Evolutionary conservation across 2,113 vertebrate species (phyloP).

Genomic region (Calypte anna): DNA sequence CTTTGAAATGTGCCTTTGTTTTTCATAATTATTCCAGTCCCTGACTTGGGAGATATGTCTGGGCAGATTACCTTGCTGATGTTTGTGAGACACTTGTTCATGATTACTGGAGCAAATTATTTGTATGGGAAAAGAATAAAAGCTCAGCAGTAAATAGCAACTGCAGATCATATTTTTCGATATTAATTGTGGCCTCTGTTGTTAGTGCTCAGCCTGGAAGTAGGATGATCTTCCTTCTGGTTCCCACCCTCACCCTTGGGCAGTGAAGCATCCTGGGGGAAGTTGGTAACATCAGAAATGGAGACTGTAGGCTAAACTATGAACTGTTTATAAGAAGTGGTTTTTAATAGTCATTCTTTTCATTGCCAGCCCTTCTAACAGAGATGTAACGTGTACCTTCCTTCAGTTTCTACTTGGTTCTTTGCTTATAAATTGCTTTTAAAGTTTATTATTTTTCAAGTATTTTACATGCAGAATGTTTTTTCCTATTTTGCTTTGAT

Average conservation of each 20-base stretch:
- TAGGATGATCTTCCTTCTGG: not conserved
- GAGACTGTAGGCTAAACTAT: slow-evolving; percentile 16
- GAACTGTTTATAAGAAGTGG: not conserved
- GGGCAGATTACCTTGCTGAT: slow-evolving; percentile 59
- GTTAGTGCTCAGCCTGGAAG: not conserved
- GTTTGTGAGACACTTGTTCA: slow-evolving; percentile 32
- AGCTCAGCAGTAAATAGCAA: slow-evolving; percentile 39
- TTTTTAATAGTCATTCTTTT: not conserved
- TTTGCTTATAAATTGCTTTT: not conserved
- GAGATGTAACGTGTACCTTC: not conserved
- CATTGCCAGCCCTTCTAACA: not conserved
- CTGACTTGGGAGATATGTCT: slow-evolving; percentile 60
- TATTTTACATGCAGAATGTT: not conserved
- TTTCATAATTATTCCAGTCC: slow-evolving; percentile 20
- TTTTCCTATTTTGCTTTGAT: not conserved
- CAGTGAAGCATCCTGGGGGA: slow-evolving; percentile 24
- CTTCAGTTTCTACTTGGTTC: not conserved
- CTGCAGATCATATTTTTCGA: slow-evolving; percentile 52
- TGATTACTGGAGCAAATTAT: slow-evolving; percentile 42
- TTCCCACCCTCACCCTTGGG: slow-evolving; percentile 33
- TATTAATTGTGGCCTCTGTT: slow-evolving; percentile 46
- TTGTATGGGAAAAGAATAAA: slow-evolving; percentile 56
- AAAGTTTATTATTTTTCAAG: not conserved
- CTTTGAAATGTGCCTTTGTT: slow-evolving; percentile 57
- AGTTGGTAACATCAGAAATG: slow-evolving; percentile 15